A percentile compares a stretch with the other conserved stretches of the same genome.
phyloP scores from a whole-genome alignment of 2,113 vertebrate species.

The Nothoprocta perdicaria region DNA sequence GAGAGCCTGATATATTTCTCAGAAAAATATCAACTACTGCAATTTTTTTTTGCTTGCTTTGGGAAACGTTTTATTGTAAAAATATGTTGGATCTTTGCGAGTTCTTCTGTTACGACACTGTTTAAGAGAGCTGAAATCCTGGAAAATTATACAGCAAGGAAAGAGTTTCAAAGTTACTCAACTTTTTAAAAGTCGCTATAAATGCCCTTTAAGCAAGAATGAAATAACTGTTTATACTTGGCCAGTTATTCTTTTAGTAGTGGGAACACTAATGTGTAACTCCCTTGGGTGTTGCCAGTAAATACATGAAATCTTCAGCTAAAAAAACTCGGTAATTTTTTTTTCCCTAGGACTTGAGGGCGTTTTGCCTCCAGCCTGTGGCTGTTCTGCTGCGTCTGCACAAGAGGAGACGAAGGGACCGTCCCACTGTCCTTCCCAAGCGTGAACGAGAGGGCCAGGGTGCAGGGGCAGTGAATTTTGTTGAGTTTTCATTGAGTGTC shows the following conservation, averaged over 20 bases:
- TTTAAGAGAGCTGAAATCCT: slow-evolving; percentile 20
- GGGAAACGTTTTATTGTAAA: slow-evolving; percentile 14
- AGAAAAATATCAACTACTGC: background rate
- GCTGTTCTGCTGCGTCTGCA: slow-evolving; percentile 57
- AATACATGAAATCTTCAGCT: slow-evolving; percentile 27
- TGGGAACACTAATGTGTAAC: slow-evolving; percentile 34
- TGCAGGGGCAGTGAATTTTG: slow-evolving; percentile 12
- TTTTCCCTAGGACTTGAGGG: background rate
- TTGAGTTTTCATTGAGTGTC: slow-evolving; percentile 41
- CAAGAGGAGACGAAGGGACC: background rate
- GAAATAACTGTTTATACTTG: slow-evolving; percentile 45
- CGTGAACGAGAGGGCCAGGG: background rate
- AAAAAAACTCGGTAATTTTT: slow-evolving; percentile 30
- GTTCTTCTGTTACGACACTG: background rate
- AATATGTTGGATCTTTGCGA: background rate
- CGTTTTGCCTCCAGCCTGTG: background rate
- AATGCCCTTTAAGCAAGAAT: slow-evolving; percentile 19
- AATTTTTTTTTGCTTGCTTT: slow-evolving; percentile 31
- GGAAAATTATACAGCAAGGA: background rate
- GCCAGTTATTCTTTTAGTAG: slow-evolving; percentile 35
- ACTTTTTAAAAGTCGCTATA: slow-evolving; percentile 19
- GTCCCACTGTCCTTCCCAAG: background rate
- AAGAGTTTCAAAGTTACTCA: background rate
- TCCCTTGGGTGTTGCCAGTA: slow-evolving; percentile 41
- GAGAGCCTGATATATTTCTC: slow-evolving; percentile 16